phyloP scores from a whole-genome alignment of 1,140 invertebrate species.

The fruit fly (Drosophila melanogaster) region Release_6_plus_ISO1_MT NT_033779.5:16162001-16162500 shows the following conservation, averaged over 20 bases:
- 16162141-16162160: slow-evolving; percentile 22
- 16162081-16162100: slow-evolving; percentile 79
- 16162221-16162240: slow-evolving; percentile 74
- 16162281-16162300: slow-evolving; percentile 20
- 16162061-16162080: slow-evolving; percentile 58
- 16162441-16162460: not conserved
- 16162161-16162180: slow-evolving; percentile 22
- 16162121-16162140: slow-evolving; percentile 70
- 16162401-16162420: not conserved
- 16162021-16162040: slow-evolving; percentile 70
- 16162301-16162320: slow-evolving; percentile 54
- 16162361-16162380: slow-evolving; percentile 18
- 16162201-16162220: slow-evolving; percentile 70
- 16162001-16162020: slow-evolving; percentile 66
- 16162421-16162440: not conserved
- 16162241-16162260: slow-evolving; percentile 67
- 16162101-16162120: slow-evolving; percentile 73
- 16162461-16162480: not conserved
- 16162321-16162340: slow-evolving; percentile 53
- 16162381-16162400: slow-evolving; percentile 12
- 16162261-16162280: slow-evolving; percentile 35
- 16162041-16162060: slow-evolving; percentile 50
- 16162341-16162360: slow-evolving; percentile 10
- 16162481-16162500: no score
- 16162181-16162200: slow-evolving; percentile 13